Base-by-base conservation (phyloP, 2,113 vertebrate species). In the Neolamprologus toae region DNA sequence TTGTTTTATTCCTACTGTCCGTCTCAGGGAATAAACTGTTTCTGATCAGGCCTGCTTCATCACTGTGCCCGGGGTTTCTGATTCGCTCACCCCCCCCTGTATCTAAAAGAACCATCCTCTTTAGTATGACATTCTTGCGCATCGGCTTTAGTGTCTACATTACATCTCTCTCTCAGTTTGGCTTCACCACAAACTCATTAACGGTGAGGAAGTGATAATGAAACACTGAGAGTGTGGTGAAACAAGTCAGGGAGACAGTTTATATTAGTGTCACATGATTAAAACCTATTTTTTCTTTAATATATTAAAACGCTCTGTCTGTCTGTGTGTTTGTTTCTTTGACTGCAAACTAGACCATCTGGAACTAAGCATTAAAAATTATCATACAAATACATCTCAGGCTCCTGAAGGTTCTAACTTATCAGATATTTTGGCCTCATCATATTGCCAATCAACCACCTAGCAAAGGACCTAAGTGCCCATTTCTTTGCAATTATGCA, bases 51-150 rank as follows among this genome's bases (percentile, higher is more conserved):
- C 12, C 7, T 26, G 12, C 54, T 57, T 57, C 54, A 8, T 57
- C 23, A 26, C 14, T 57, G 23, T 57, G 23, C 54, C 23, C 0
- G 3, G 54, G 23, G 54, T 57, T 57, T 26, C 2, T 57, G 23
- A 57, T 57, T 14, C 0, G 4, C 12, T 57, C 2, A 0, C 21
- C 1, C 3, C 54, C 54, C 54, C 6, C 0, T 3, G 21, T 26
- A 8, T 57, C 23, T 28, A 57, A 57, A 57, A 57, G 13, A 57
- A 2, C 13, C 23, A 28, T 14, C 23, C 55, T 57, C 7, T 57
- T 57, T 57, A 28, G 0, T 57, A 57, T 28, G 13, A 5, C 23
- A 28, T 28, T 57, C 23, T 57, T 28, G 23, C 0, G 0, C 23
- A 28, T 0, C 4, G 1, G 3, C 23, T 57, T 16, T 57, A 57